Evolutionary conservation across 2,797 vertebrate genomes (phyloP).

Genomic region (Dryobates pubescens): DNA sequence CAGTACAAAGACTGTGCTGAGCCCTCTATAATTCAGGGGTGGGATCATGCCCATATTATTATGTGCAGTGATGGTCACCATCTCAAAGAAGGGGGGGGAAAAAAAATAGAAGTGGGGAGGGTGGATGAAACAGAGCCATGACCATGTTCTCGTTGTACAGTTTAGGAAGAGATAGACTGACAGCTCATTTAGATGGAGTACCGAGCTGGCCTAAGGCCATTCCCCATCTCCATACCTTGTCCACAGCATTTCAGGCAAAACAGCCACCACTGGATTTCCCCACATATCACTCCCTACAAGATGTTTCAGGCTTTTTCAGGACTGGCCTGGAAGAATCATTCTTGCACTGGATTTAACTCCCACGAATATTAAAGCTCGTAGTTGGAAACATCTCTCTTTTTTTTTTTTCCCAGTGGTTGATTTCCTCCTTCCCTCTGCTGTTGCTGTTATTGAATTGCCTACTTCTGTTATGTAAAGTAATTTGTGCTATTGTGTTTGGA

Average conservation of each 20-base stretch:
- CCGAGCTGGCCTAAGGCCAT: neutral
- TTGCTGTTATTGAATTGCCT: conserved; percentile 59
- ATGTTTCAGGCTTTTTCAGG: neutral
- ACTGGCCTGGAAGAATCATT: neutral
- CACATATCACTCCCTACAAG: neutral
- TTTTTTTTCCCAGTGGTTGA: neutral
- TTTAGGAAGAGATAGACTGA: neutral
- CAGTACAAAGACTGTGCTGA: conserved; percentile 36
- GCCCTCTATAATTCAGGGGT: conserved; percentile 1
- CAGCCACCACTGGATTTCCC: neutral
- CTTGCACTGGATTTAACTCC: neutral
- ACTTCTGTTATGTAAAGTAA: conserved; percentile 63
- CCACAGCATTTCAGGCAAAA: neutral
- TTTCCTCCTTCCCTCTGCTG: neutral
- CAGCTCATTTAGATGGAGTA: neutral
- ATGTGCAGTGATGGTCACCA: neutral
- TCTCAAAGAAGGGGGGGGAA: neutral
- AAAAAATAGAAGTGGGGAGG: neutral
- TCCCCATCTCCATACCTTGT: neutral
- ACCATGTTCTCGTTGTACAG: rapidly evolving
- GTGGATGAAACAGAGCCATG: neutral
- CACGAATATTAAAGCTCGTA: neutral
- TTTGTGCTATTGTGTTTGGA: conserved; percentile 47
- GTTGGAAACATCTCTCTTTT: neutral
- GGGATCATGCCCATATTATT: neutral